Conservation (phyloP, 2,888 invertebrate species). For the Drosophila robusta region DNA sequence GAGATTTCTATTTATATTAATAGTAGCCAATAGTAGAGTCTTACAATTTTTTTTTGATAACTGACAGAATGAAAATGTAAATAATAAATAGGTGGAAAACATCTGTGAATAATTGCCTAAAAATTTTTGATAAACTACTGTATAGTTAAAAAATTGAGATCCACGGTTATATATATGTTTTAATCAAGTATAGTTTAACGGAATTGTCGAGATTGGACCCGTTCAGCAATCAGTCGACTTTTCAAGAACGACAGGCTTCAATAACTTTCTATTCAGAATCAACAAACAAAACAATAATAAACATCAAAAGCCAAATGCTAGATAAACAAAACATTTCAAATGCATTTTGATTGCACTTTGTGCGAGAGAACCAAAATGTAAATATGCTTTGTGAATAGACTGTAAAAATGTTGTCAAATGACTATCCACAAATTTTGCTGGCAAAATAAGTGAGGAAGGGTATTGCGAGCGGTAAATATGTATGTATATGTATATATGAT, state of each 20-base stretch:
- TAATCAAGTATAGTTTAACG: too few relatives aligned
- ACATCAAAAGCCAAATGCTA: conserved; percentile 2
- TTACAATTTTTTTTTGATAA: too few relatives aligned
- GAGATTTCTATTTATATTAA: too few relatives aligned
- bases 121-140: too few relatives aligned
- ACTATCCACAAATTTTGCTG: conserved; percentile 1
- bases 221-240: background rate
- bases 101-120: background rate
- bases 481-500: background rate
- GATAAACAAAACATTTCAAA: conserved; percentile 21
- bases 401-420: conserved; percentile 8
- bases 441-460: conserved; percentile 11
- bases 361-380: conserved; percentile 11
- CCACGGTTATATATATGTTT: too few relatives aligned
- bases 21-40: too few relatives aligned
- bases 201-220: background rate
- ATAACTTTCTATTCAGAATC: conserved; percentile 5
- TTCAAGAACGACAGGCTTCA: background rate
- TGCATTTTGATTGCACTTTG: conserved; percentile 24
- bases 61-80: background rate
- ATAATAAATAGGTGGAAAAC: background rate
- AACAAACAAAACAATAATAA: conserved; percentile 8
- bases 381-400: conserved; percentile 20
- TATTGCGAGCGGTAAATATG: background rate
- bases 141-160: background rate